These are phyloP conservation scores for Balearica regulorum DNA, from an alignment of 2,797 vertebrate genomes.

Conservation along the genomic window DNA sequence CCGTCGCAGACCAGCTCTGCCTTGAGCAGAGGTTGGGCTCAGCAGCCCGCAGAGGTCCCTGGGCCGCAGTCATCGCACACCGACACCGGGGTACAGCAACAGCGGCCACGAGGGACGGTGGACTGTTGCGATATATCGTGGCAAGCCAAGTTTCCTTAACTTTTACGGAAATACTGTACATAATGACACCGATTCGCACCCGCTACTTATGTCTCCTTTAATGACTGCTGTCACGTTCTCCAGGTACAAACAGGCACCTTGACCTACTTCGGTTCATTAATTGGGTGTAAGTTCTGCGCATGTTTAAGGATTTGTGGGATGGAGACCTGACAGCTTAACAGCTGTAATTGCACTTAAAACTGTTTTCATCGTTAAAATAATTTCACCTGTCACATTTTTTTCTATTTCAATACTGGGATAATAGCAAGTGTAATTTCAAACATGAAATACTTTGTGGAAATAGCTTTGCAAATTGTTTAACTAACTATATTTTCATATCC, in stretches of 20 bases:
- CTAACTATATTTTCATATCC: background rate
- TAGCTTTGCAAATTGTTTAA: background rate
- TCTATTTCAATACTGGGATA: background rate
- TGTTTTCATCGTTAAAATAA: background rate
- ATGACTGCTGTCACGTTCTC: background rate
- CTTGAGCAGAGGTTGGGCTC: background rate
- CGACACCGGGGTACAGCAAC: background rate
- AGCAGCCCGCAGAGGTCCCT: background rate
- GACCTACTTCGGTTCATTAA: background rate
- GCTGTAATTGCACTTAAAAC: background rate
- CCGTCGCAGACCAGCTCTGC: background rate
- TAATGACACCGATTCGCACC: background rate
- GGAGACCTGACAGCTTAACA: conserved; percentile 42
- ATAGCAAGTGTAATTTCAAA: background rate
- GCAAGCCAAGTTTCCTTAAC: background rate
- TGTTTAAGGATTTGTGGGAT: conserved; percentile 1
- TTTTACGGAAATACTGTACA: background rate
- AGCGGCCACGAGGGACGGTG: accelerated
- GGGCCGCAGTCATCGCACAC: no score
- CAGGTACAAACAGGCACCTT: background rate
- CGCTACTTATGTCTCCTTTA: background rate
- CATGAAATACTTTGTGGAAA: background rate
- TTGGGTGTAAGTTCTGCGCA: background rate
- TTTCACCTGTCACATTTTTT: background rate
- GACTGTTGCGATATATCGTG: accelerated